Percentiles rank a stretch among this genome's conserved stretches.
Conservation (phyloP, 1,140 invertebrate species). For the Cotesia typhae region DNA sequence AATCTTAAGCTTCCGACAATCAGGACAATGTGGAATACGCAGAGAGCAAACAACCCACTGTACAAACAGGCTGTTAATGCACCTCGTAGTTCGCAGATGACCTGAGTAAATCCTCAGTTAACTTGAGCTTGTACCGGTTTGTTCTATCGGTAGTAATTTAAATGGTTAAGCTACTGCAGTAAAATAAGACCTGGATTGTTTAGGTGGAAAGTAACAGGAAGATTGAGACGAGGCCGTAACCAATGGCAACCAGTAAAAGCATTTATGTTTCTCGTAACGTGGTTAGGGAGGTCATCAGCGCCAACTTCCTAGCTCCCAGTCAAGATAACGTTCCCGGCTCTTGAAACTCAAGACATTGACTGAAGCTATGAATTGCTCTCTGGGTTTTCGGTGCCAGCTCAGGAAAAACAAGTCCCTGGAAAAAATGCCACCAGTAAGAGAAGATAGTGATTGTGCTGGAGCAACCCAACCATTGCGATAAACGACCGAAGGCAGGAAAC, state of each 20-base stretch:
- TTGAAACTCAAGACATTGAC: conserved; percentile 4
- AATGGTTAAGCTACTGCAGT: too few species aligned
- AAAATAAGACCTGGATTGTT: not conserved
- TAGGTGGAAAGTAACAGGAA: not conserved
- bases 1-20: conserved; percentile 17
- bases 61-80: conserved; percentile 13
- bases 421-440: not conserved
- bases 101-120: conserved; percentile 15
- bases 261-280: conserved; percentile 46
- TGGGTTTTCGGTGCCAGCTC: too few species aligned
- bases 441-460: conserved; percentile 2
- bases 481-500: conserved; percentile 5
- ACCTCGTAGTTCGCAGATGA: conserved; percentile 11
- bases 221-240: conserved; percentile 37
- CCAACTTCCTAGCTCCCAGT: conserved; percentile 21
- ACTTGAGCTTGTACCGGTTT: too few species aligned
- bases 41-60: conserved; percentile 2
- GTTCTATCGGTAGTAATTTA: too few species aligned
- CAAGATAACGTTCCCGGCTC: conserved; percentile 43
- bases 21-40: conserved; percentile 10
- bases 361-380: conserved; percentile 12
- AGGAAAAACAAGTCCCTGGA: too few species aligned
- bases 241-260: conserved; percentile 46
- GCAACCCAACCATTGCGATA: conserved; percentile 7
- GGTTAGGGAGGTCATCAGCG: conserved; percentile 49